These are phyloP conservation scores for Limnodromus scolopaceus DNA, from an alignment of 2,797 vertebrate genomes.

Conservation along the genomic window DNA sequence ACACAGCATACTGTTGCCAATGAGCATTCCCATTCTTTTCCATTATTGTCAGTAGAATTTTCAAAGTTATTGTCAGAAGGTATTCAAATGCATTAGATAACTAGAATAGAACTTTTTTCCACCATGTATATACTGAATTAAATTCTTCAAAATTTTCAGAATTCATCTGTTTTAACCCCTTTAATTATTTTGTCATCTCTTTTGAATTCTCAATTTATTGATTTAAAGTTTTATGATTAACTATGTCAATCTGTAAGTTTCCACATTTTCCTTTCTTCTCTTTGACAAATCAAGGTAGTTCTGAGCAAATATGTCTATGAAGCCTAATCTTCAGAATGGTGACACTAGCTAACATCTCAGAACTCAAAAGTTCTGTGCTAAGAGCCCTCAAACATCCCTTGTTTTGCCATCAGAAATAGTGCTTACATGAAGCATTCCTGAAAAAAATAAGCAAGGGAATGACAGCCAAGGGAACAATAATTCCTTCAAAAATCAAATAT, in stretches of 20 bases:
- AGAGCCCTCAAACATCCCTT: background rate
- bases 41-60: background rate
- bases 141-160: background rate
- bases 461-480: background rate
- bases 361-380: background rate
- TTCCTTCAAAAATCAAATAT: background rate
- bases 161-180: background rate
- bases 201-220: background rate
- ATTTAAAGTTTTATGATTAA: background rate
- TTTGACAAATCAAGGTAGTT: background rate
- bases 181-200: constrained; percentile 23
- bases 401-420: background rate
- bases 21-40: background rate
- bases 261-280: background rate
- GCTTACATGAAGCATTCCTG: background rate
- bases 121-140: background rate
- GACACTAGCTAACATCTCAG: background rate
- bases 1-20: background rate
- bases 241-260: background rate
- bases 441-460: background rate
- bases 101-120: background rate
- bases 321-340: background rate
- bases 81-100: constrained; percentile 1
- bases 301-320: background rate
- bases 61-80: background rate